Base-by-base conservation (phyloP, 2,113 vertebrate species). In the Dromiciops gliroides region DNA sequence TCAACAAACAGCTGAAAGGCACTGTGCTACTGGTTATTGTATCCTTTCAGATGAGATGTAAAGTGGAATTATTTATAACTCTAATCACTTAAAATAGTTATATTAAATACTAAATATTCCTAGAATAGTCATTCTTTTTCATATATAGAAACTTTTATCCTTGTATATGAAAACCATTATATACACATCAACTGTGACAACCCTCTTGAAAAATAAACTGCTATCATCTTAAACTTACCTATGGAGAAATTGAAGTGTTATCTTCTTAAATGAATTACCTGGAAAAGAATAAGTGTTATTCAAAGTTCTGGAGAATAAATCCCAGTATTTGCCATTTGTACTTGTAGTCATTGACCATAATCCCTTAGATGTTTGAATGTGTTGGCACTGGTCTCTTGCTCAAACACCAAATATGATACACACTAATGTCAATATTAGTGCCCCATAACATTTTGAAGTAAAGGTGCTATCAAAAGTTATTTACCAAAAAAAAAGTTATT, bases 401-500 rank as follows among this genome's bases (percentile, higher is more conserved):
- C n/a, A 83, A 23, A 44, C n/a, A 44, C 19, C 44, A 44, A 44
- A 31, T 19, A 44, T 22, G 19, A 83, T 16, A 44, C 67, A 83
- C 19, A 83, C 0, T 75, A 75, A 22, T 83, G n/a, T 44, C 5
- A 83, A 44, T 83, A 22, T 83, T 44, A 83, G n/a, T 44, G 67
- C 56, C 37, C 0, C 50, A 48, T 83, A 25, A 26, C 19, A 88
- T 88, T 83, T 0, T 75, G 7, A 75, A 95, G 25, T 89, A 3
- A 6, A 50, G 16, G 49, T 56, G 31, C 48, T 95, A 96, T 94
- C 22, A 91, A 94, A 94, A 93, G 9, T 0, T 2, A 88, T 91
- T 95, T 31, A 95, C 1, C n/a, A n/a, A n/a, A n/a, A n/a, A n/a
- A 91, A 94, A 94, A 93, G 9, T 0, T 2, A 88, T 91, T 95